These are phyloP conservation scores for Eumacrocentrus americanus DNA, from an alignment of 2,888 invertebrate genomes.

Conservation along the genomic window DNA sequence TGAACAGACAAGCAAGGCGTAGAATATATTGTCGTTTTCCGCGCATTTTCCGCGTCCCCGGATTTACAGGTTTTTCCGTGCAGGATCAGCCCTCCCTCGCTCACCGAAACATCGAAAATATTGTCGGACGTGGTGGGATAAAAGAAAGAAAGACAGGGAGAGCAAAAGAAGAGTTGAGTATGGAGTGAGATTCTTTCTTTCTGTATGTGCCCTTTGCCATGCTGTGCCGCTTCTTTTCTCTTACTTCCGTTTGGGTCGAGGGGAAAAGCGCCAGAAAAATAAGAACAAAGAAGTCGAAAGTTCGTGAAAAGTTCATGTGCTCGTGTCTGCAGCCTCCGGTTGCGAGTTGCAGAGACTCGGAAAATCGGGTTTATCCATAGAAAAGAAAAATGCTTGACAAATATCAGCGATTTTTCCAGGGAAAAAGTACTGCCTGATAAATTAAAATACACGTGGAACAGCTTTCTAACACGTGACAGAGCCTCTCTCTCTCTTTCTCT, in stretches of 20 bases:
- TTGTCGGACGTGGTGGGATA: constrained; percentile 21
- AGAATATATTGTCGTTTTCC: constrained; percentile 25
- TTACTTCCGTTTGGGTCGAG: constrained; percentile 13
- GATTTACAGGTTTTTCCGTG: constrained; percentile 14
- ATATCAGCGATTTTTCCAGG: constrained; percentile 15
- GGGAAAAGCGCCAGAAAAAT: background rate
- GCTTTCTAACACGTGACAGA: no score
- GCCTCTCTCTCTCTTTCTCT: background rate
- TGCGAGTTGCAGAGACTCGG: constrained; percentile 6
- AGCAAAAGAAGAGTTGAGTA: background rate
- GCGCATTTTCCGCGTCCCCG: constrained; percentile 13
- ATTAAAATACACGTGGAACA: constrained; percentile 2
- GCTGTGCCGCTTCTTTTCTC: constrained; percentile 19
- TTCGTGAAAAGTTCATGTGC: constrained; percentile 10
- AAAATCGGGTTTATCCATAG: constrained; percentile 18
- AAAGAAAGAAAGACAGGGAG: constrained; percentile 7
- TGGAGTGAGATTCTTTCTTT: background rate
- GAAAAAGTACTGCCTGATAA: constrained; percentile 6
- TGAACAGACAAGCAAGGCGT: background rate
- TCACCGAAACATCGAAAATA: constrained; percentile 28
- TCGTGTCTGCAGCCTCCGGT: background rate
- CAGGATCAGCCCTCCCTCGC: constrained; percentile 3
- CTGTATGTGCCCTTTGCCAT: constrained; percentile 11
- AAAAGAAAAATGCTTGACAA: constrained; percentile 19
- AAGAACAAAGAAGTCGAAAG: constrained; percentile 18